These are phyloP conservation scores for Panurus biarmicus DNA, from an alignment of 2,113 vertebrate genomes.

Conservation along the genomic window DNA sequence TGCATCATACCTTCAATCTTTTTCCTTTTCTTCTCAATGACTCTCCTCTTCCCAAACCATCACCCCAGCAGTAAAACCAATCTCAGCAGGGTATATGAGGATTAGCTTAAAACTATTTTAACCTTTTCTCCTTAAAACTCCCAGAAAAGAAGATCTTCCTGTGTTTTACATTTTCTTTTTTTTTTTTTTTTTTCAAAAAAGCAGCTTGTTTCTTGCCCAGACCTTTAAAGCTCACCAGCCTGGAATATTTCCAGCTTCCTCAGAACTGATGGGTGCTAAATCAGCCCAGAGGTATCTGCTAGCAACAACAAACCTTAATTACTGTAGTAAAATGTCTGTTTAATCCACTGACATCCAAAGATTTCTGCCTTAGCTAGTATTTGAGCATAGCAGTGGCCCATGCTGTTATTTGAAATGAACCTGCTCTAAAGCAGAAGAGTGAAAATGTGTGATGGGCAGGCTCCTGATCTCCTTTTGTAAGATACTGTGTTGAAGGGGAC, in stretches of 20 bases:
- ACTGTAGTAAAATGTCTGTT: background rate
- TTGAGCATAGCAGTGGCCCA: background rate
- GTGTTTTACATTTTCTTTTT: background rate
- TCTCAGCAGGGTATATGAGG: background rate
- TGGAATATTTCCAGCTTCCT: background rate
- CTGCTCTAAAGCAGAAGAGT: background rate
- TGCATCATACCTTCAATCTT: background rate
- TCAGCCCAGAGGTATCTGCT: background rate
- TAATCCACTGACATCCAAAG: background rate
- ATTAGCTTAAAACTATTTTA: background rate
- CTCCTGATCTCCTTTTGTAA: background rate
- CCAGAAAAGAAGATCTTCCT: background rate
- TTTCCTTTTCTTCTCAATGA: background rate
- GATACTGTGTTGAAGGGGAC: background rate
- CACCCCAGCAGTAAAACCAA: background rate
- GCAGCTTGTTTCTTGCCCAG: background rate
- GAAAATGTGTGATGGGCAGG: background rate
- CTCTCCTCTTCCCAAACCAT: background rate
- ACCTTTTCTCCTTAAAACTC: background rate
- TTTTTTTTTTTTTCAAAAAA: background rate
- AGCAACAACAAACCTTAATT: background rate
- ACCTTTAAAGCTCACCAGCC: background rate
- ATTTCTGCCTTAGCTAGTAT: background rate
- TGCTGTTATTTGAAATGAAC: background rate
- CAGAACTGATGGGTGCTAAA: background rate